Conservation (phyloP, 2,797 vertebrate species). For the Myotis vivesi region DNA sequence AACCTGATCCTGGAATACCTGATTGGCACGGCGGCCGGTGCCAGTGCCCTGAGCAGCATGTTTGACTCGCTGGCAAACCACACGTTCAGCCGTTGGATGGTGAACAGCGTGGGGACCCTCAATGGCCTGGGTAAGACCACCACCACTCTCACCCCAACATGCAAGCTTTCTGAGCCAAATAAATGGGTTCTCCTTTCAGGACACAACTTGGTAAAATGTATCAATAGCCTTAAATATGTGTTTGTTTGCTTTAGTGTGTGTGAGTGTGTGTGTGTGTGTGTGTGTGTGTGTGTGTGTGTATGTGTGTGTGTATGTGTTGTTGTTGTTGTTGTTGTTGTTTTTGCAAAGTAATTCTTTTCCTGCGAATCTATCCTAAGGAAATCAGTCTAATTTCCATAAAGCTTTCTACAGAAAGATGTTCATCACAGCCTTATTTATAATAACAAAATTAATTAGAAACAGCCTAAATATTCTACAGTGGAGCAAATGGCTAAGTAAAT, state of each 20-base stretch:
- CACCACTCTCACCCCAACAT: background rate
- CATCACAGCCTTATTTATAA: constrained; percentile 4
- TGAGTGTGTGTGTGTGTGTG: too few species aligned
- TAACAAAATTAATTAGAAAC: background rate
- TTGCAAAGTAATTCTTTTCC: background rate
- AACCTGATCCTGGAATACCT: constrained; percentile 98
- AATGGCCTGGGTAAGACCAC: constrained; percentile 91
- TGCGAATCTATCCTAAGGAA: background rate
- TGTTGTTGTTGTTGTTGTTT: background rate
- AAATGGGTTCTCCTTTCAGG: background rate
- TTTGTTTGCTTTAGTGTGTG: too few species aligned
- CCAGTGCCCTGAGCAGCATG: constrained; percentile 97
- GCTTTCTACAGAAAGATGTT: constrained; percentile 1
- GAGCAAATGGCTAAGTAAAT: background rate
- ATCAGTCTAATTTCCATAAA: background rate
- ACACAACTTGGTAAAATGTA: background rate
- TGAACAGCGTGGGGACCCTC: constrained; percentile 90
- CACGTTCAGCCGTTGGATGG: constrained; percentile 95
- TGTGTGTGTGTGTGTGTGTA: too few species aligned
- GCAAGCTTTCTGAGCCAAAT: background rate
- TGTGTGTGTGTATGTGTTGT: too few species aligned
- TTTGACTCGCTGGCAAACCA: constrained; percentile 97
- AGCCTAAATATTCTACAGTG: background rate
- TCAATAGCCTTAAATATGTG: background rate
- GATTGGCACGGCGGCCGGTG: constrained; percentile 95